These are phyloP conservation scores for Didymodactylos carnosus DNA, from an alignment of 2,888 invertebrate genomes.

Conservation along the genomic window DNA sequence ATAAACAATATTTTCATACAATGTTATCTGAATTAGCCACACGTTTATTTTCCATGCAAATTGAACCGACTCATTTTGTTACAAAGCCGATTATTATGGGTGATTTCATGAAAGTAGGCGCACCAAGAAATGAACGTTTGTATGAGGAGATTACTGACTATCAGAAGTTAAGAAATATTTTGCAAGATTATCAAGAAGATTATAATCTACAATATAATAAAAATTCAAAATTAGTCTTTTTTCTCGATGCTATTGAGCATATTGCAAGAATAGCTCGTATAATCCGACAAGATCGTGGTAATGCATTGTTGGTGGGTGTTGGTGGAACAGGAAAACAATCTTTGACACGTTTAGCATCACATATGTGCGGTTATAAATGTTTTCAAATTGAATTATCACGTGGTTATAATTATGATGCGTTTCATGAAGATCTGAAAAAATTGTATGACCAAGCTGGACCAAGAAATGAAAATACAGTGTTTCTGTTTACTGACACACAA, in stretches of 20 bases:
- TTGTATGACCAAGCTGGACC: conserved; percentile 61
- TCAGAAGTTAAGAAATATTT: conserved; percentile 47
- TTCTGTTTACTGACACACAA: conserved; percentile 65
- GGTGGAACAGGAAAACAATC: conserved; percentile 37
- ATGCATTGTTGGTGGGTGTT: conserved; percentile 35
- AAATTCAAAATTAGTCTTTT: conserved; percentile 64
- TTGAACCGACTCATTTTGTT: conserved; percentile 26
- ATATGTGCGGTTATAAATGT: conserved; percentile 43
- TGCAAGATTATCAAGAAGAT: conserved; percentile 58
- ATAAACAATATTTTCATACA: conserved; percentile 30
- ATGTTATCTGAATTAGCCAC: conserved; percentile 32
- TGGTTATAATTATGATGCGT: conserved; percentile 58
- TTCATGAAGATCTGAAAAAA: conserved; percentile 63
- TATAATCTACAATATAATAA: conserved; percentile 55
- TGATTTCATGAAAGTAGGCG: conserved; percentile 58
- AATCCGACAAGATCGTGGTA: conserved; percentile 34
- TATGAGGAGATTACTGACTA: conserved; percentile 64
- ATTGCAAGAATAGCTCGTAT: conserved; percentile 34
- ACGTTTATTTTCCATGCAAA: conserved; percentile 33
- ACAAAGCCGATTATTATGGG: conserved; percentile 49
- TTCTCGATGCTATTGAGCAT: conserved; percentile 42
- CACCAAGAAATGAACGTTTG: conserved; percentile 49
- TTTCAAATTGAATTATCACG: conserved; percentile 67
- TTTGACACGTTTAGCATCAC: conserved; percentile 32
- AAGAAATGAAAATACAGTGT: conserved; percentile 52